A percentile compares a stretch with the other conserved stretches of the same genome.
phyloP scores from a whole-genome alignment of 2,113 vertebrate genomes.

The Muscicapa adusta region DNA sequence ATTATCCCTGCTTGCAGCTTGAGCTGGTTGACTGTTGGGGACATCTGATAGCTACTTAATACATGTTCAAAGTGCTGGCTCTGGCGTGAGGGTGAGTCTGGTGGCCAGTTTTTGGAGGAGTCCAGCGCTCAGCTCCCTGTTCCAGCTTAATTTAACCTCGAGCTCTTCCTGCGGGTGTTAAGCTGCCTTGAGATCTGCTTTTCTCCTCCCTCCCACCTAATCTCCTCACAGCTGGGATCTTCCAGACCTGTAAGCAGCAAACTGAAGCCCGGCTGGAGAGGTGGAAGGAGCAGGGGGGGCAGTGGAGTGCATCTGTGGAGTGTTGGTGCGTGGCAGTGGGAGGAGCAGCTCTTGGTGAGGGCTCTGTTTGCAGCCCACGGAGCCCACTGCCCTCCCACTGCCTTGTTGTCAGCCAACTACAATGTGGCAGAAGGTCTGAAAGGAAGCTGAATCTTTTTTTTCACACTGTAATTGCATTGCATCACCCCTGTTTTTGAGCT shows the following conservation, averaged over 20 bases:
- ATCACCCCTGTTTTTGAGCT: neutral
- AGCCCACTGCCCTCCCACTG: neutral
- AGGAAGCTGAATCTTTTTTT: neutral
- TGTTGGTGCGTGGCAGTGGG: neutral
- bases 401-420: accelerated
- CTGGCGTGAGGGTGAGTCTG: neutral
- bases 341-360: neutral
- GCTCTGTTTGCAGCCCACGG: neutral
- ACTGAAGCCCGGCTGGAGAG: neutral
- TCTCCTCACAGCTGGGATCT: neutral
- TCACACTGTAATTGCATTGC: neutral
- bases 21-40: neutral
- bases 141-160: neutral
- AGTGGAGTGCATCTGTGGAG: accelerated
- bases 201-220: neutral
- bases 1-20: constrained; percentile 21
- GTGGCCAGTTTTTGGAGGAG: neutral
- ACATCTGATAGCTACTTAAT: constrained; percentile 20
- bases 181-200: constrained; percentile 12
- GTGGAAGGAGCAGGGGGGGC: neutral
- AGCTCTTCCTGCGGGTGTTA: neutral
- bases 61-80: neutral
- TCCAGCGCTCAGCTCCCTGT: neutral
- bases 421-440: neutral
- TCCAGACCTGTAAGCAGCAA: neutral